Conservation (phyloP, 2,888 invertebrate genomes). For the Drosophila colorata region DNA sequence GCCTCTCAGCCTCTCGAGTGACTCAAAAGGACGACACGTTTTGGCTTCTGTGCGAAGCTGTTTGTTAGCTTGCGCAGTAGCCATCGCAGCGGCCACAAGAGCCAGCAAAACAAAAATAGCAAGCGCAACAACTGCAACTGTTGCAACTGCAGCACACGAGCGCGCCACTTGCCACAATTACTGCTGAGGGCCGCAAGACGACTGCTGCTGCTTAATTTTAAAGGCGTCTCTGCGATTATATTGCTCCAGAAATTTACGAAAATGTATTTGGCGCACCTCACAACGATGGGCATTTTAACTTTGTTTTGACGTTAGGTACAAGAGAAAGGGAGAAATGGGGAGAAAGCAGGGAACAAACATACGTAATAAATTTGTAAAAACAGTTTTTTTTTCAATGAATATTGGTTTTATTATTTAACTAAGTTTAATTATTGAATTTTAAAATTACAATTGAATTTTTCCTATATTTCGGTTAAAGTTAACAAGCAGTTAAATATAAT, state of each 20-base stretch:
- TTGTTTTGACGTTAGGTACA: neutral
- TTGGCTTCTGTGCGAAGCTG: conserved; percentile 75
- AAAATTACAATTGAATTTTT: too few species aligned
- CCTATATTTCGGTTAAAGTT: too few species aligned
- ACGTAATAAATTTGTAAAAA: too few species aligned
- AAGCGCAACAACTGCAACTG: conserved; percentile 36
- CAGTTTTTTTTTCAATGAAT: too few species aligned
- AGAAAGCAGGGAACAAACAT: neutral
- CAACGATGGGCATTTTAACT: conserved; percentile 9
- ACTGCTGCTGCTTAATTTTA: conserved; percentile 73
- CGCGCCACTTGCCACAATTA: conserved; percentile 76
- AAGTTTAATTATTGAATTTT: too few species aligned
- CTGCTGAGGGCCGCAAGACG: conserved; percentile 42
- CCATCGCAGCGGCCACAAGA: conserved; percentile 54
- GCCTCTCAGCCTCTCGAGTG: conserved; percentile 59
- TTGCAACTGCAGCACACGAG: conserved; percentile 41
- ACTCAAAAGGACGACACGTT: conserved; percentile 81
- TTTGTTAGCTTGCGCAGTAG: conserved; percentile 59
- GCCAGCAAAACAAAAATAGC: conserved; percentile 17
- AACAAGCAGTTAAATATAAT: too few species aligned
- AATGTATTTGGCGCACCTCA: conserved; percentile 43
- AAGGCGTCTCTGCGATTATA: conserved; percentile 76
- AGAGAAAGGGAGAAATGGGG: neutral
- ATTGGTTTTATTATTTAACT: too few species aligned
- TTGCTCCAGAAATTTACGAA: conserved; percentile 82